Evolutionary conservation across 2,113 vertebrate species (phyloP).

Genomic region (Heliornis fulica): DNA sequence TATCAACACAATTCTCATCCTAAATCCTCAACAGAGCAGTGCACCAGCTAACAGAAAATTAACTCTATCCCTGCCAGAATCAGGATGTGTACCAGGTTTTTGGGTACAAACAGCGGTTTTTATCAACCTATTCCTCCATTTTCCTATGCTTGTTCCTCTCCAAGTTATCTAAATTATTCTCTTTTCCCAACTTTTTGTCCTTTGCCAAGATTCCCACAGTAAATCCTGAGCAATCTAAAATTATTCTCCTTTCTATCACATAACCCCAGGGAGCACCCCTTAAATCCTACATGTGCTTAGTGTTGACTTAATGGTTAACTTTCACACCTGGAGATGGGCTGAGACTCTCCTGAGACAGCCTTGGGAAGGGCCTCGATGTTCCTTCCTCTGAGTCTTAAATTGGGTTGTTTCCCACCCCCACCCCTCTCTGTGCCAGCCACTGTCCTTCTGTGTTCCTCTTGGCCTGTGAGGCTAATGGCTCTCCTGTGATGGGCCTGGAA

Average conservation of each 20-base stretch:
- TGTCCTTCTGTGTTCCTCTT: neutral
- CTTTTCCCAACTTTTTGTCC: neutral
- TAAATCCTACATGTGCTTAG: neutral
- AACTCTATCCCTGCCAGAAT: too few species aligned
- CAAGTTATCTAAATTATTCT: neutral
- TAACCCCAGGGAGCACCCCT: accelerated
- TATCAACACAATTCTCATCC: too few species aligned
- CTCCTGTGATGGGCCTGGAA: neutral
- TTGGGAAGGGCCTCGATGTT: neutral
- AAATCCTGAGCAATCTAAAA: neutral
- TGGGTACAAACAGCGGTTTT: neutral
- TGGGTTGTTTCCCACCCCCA: accelerated
- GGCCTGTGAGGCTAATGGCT: neutral
- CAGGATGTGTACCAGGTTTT: neutral
- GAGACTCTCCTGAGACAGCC: neutral
- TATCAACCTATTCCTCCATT: neutral
- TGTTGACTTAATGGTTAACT: neutral
- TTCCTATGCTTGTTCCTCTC: neutral
- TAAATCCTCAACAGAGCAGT: too few species aligned
- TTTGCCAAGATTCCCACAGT: neutral
- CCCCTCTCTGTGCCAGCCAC: too few species aligned
- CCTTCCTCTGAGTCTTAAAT: neutral
- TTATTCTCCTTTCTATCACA: neutral
- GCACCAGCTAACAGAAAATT: too few species aligned
- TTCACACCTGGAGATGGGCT: neutral